phyloP scores from a whole-genome alignment of 2,113 vertebrate genomes.

The Aythya baeri region DNA sequence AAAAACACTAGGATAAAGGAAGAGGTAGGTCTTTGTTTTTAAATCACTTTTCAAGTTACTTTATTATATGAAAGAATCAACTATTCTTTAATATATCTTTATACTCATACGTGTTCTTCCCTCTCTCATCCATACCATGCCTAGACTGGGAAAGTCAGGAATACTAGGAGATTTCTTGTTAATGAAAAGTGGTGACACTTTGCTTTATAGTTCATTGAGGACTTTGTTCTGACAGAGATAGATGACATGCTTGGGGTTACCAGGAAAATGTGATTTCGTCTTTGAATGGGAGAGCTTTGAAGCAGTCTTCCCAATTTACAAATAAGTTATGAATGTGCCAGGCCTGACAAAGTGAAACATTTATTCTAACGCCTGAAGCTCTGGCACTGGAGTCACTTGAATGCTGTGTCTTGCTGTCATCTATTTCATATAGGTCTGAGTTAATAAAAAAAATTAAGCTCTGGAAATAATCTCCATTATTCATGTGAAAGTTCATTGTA shows the following conservation, averaged over 20 bases:
- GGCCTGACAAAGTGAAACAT: conserved; percentile 32
- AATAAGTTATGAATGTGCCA: conserved; percentile 46
- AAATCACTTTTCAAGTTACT: neutral
- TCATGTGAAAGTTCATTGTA: neutral
- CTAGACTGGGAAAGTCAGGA: conserved; percentile 15
- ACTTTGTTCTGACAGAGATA: conserved; percentile 74
- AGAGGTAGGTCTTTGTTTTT: neutral
- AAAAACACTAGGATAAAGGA: neutral
- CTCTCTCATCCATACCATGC: neutral
- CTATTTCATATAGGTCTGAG: neutral
- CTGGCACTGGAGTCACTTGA: neutral
- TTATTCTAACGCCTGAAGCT: neutral
- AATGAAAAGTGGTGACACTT: conserved; percentile 73
- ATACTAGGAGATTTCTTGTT: conserved; percentile 66
- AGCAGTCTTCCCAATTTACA: conserved; percentile 56
- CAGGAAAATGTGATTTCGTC: conserved; percentile 76
- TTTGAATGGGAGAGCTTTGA: conserved; percentile 62
- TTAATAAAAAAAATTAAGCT: neutral
- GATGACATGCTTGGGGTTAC: conserved; percentile 70
- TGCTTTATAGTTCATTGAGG: conserved; percentile 70
- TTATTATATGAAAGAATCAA: neutral
- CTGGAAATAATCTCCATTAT: conserved; percentile 25
- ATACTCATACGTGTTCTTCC: neutral
- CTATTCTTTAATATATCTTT: neutral
- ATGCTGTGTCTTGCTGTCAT: conserved; percentile 3